Percentiles rank a stretch among this genome's conserved stretches.
These are phyloP conservation scores for Actinostola sp. DNA, from an alignment of 92 coral and sea anemone genomes.

Conservation along the genomic window DNA sequence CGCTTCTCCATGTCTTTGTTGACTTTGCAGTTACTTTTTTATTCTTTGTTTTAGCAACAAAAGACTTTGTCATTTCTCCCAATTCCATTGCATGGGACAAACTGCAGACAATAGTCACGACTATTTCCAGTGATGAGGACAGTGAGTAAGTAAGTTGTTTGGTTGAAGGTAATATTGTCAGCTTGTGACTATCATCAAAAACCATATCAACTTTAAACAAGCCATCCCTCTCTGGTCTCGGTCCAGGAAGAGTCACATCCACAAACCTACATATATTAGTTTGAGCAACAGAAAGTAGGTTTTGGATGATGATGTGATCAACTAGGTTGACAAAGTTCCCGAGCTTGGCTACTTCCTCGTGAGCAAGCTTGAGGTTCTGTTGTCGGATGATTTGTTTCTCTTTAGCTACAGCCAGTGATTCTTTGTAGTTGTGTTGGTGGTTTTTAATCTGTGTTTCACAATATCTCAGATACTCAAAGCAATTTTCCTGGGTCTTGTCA, in stretches of 20 bases:
- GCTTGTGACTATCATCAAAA: conserved; percentile 69
- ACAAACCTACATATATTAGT: conserved; percentile 82
- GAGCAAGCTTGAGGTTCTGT: conserved; percentile 82
- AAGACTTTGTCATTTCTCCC: conserved; percentile 43
- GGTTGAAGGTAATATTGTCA: conserved; percentile 70
- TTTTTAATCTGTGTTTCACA: conserved; percentile 87
- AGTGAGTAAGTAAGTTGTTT: conserved; percentile 63
- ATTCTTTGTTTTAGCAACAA: conserved; percentile 15
- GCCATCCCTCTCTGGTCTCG: conserved; percentile 82
- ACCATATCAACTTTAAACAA: conserved; percentile 64
- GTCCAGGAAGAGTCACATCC: conserved; percentile 72
- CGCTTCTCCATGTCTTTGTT: background rate
- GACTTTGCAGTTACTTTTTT: background rate
- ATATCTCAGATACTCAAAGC: conserved; percentile 92
- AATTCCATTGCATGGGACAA: conserved; percentile 83
- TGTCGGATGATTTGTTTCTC: conserved; percentile 69
- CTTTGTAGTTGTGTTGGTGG: conserved; percentile 79
- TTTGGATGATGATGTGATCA: conserved; percentile 82
- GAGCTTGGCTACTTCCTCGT: conserved; percentile 75
- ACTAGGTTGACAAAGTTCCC: conserved; percentile 81
- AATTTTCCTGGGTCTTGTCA: conserved; percentile 90
- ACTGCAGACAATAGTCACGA: conserved; percentile 68
- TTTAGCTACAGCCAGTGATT: conserved; percentile 84
- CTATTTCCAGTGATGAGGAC: conserved; percentile 65
- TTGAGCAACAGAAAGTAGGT: conserved; percentile 78